Evolutionary conservation across 2,797 vertebrate genomes (phyloP), one percentile per base, ranked within the genome.

Genomic region (Lutjanus campechanus): DNA sequence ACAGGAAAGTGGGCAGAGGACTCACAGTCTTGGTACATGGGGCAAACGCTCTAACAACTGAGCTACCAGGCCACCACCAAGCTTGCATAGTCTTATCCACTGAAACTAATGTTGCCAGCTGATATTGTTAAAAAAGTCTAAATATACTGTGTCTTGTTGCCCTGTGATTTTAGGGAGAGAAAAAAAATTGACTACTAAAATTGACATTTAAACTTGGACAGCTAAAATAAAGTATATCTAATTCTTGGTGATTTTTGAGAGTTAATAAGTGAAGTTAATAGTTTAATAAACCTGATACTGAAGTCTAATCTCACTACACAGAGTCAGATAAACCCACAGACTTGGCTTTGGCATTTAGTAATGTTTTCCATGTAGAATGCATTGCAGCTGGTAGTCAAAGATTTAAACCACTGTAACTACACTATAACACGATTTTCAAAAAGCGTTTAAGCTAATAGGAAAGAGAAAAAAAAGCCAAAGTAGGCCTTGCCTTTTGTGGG

Each of bases 401-500:
- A 40, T 44, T 81, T 17, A 56, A 76, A 76, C 41, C 67, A 19
- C 25, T 53, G 19, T 44, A 47, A 83, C 59, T 46, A n/a, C 22
- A 53, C 51, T 41, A 5, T 47, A 69, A 67, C 69, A 25, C 53
- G 41, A 62, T 85, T 81, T 73, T 29, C 25, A 51, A 49, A 40
- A 76, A 81, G 65, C 54, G 0, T 41, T 68, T 81, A 41, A 56
- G 67, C 75, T 77, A 20, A 76, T 79, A 73, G 63, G 47, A 75
- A 77, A 64, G 58, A 65, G n/a, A n/a, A n/a, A 64, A 63, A 61
- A 73, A 62, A 55, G 63, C 41, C 53, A 71, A 73, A 75, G 75
- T 19, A 47, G 76, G 58, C 22, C 72, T 56, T 17, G 47, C 17
- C 50, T 36, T 78, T 83, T 86, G 63, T 84, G 73, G 60, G 74